phyloP scores from a whole-genome alignment of 1,140 invertebrate genomes.

The Papilio dardanus region DNA sequence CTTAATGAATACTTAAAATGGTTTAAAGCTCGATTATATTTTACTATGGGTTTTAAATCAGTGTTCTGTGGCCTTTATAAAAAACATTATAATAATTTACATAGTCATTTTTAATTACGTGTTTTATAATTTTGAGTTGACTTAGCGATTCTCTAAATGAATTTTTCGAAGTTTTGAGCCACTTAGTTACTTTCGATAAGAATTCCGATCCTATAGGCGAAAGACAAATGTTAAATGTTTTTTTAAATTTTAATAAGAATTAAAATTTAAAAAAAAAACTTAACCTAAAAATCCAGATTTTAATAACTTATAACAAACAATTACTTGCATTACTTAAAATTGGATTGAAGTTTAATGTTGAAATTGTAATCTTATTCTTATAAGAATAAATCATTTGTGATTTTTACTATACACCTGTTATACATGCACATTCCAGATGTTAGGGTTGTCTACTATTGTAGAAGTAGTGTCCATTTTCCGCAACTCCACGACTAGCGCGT shows the following conservation, averaged over 20 bases:
- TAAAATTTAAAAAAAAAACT: too few relatives aligned
- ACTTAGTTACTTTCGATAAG: too few relatives aligned
- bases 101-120: too few relatives aligned
- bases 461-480: too few relatives aligned
- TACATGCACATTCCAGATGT: conserved; percentile 13
- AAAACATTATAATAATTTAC: background rate
- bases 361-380: background rate
- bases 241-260: too few relatives aligned
- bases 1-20: background rate
- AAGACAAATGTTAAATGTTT: too few relatives aligned
- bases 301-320: background rate
- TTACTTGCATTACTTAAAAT: background rate
- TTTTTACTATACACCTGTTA: conserved; percentile 17
- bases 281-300: too few relatives aligned
- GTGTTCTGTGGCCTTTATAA: background rate
- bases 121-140: background rate
- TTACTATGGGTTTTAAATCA: background rate
- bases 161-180: too few relatives aligned
- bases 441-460: conserved; percentile 8
- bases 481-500: too few relatives aligned
- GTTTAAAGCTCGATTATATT: background rate
- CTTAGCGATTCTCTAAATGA: background rate
- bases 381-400: background rate
- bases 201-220: too few relatives aligned
- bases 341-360: background rate